phyloP scores from a whole-genome alignment of 2,113 vertebrate species.

The Dipodomys merriami region DNA sequence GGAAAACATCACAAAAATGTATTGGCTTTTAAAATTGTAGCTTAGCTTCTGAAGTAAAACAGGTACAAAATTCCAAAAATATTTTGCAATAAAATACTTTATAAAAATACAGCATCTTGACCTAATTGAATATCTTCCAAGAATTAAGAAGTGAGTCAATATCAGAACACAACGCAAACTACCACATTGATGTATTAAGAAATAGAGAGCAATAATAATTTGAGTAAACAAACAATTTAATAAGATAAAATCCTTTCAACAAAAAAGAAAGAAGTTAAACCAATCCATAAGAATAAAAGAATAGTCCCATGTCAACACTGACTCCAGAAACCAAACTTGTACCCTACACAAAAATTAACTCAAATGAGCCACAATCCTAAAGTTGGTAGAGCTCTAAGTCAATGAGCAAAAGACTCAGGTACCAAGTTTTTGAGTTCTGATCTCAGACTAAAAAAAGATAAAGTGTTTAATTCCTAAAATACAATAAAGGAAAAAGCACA shows the following conservation, averaged over 20 bases:
- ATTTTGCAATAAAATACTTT: neutral
- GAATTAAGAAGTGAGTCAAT: neutral
- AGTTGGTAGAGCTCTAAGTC: neutral
- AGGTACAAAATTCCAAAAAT: neutral
- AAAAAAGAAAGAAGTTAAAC: neutral
- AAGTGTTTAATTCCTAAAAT: neutral
- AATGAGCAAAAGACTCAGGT: no score
- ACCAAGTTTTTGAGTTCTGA: no score
- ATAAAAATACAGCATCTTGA: neutral
- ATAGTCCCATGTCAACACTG: neutral
- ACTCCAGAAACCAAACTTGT: neutral
- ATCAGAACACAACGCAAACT: neutral
- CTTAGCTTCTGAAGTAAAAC: neutral
- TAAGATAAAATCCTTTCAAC: neutral
- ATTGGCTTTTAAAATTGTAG: neutral
- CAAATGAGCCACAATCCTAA: neutral
- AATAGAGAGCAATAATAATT: neutral
- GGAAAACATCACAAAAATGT: neutral
- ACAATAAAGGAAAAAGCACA: neutral
- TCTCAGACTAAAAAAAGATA: no score
- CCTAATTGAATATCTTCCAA: neutral
- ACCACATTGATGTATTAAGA: neutral
- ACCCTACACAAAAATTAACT: neutral
- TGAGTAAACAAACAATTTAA: constrained; percentile 5
- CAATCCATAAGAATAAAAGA: neutral